Percentiles rank a stretch among this genome's conserved stretches.
Evolutionary conservation across 2,113 vertebrate genomes (phyloP).

Genomic region (Sitta europaea): DNA sequence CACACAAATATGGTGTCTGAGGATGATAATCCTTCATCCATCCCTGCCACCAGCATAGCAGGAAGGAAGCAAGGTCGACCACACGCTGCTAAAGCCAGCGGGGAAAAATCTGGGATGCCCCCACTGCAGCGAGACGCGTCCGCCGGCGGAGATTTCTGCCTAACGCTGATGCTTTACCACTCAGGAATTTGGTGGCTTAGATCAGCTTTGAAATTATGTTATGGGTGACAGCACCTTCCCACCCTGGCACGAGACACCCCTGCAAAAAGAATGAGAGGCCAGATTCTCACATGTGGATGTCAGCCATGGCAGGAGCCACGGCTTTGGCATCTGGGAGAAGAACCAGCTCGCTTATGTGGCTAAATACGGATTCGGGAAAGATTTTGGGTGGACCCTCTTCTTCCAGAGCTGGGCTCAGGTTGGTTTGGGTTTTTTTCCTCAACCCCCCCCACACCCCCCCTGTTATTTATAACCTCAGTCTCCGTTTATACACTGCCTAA

Average conservation of each 20-base stretch:
- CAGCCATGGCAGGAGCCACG: not conserved
- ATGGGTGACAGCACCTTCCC: not conserved
- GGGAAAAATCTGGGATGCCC: not conserved
- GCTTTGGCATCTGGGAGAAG: not conserved
- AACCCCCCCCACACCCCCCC: not conserved
- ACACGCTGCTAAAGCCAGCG: fast-evolving
- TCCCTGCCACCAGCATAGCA: not conserved
- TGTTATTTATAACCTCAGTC: not conserved
- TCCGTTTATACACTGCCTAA: not conserved
- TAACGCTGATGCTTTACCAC: not conserved
- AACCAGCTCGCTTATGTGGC: not conserved
- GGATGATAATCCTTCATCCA: not conserved
- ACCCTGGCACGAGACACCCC: not conserved
- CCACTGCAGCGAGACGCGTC: not conserved
- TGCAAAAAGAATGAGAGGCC: not conserved
- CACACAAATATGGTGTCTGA: not conserved
- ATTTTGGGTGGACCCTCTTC: not conserved
- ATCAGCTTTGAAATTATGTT: not conserved
- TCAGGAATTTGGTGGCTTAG: slow-evolving; percentile 23
- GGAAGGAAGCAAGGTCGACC: not conserved
- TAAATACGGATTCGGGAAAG: not conserved
- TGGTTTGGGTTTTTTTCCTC: not conserved
- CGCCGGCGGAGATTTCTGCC: not conserved
- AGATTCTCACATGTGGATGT: not conserved
- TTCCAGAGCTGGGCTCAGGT: not conserved